Percentiles rank a stretch among this genome's conserved stretches.
These are phyloP conservation scores for Mirounga angustirostris DNA, from an alignment of 2,113 vertebrate genomes.

Conservation along the genomic window DNA sequence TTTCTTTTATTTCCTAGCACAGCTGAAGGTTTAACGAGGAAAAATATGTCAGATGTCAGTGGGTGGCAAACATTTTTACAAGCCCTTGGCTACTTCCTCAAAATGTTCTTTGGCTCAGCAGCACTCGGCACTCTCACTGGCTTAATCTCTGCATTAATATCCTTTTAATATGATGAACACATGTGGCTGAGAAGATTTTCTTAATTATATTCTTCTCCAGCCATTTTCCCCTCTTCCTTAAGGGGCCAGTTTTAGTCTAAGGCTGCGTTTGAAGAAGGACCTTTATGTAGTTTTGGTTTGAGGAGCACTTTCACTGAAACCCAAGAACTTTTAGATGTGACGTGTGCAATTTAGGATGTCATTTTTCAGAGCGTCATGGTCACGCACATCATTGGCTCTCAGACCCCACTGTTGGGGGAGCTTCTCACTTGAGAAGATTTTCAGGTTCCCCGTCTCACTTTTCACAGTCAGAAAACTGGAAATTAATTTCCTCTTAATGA, in stretches of 20 bases:
- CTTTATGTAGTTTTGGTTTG: constrained; percentile 57
- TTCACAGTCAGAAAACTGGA: constrained; percentile 60
- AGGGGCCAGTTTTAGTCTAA: constrained; percentile 21
- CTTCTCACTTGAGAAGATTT: constrained; percentile 70
- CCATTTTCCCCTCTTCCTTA: constrained; percentile 34
- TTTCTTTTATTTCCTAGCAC: constrained; percentile 90
- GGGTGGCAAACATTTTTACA: constrained; percentile 98
- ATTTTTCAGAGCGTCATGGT: not conserved
- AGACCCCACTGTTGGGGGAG: not conserved
- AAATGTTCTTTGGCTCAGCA: constrained; percentile 99
- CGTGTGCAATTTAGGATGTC: not conserved
- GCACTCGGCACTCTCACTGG: constrained; percentile 98
- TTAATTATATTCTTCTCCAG: not conserved
- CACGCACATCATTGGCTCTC: not conserved
- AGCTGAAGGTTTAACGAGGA: constrained; percentile 96
- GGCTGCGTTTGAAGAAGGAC: constrained; percentile 49
- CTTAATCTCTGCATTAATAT: constrained; percentile 99
- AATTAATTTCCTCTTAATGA: constrained; percentile 54
- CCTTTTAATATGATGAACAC: constrained; percentile 83
- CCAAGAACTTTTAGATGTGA: not conserved
- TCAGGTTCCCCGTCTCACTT: constrained; percentile 63
- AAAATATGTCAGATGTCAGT: constrained; percentile 93
- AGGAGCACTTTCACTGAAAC: not conserved
- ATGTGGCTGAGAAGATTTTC: not conserved
- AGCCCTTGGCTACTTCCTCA: constrained; percentile 96